Evolutionary conservation across 2,113 vertebrate genomes (phyloP), one percentile per base, ranked within the genome.

Genomic region (Eublepharis macularius): DNA sequence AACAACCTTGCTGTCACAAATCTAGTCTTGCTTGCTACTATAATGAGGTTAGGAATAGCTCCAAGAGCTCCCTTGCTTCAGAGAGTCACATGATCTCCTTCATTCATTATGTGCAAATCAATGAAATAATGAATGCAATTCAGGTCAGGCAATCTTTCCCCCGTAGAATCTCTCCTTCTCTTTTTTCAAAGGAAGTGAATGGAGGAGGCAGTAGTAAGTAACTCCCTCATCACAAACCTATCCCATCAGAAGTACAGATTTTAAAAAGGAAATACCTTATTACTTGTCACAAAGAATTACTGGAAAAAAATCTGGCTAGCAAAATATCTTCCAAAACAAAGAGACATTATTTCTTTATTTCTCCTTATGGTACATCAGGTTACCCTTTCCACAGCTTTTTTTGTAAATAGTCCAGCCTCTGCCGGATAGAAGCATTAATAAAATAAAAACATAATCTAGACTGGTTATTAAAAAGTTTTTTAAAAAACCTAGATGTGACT

Each of bases 1-100:
- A 94, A 88, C 91, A 94, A 90, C 92, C 86, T 92, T 80, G 86
- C 87, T 94, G 92, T 93, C 93, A 92, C 93, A 89, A 70, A 57
- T 87, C 92, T 91, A 90, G 89, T 77, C 90, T 87, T 88, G 94
- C 24, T 72, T 89, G 89, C 87, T 83, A 14, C 12, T 57, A 14
- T 3, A 68, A 81, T 1, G 81, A 81, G 89, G 87, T 83, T 80
- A 84, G 60, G 82, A 80, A 80, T 76, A 29, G 39, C 60, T 84
- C 73, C 72, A 81, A 81, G 78, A 65, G 41, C 60, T 69, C 45
- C 47, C 47, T 74, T 76, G 82, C 78, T 76, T 43, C 68, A 69
- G 74, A 49, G 41, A 81, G 41, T 89, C 81, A 74, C 3, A 0
- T 0, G 0, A 88, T 84, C 75, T 82, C n/a, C 9, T n/a, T 85